Evolutionary conservation across 2,113 vertebrate species (phyloP), one percentile per base, ranked within the genome.

Genomic region (Grallaria varia): DNA sequence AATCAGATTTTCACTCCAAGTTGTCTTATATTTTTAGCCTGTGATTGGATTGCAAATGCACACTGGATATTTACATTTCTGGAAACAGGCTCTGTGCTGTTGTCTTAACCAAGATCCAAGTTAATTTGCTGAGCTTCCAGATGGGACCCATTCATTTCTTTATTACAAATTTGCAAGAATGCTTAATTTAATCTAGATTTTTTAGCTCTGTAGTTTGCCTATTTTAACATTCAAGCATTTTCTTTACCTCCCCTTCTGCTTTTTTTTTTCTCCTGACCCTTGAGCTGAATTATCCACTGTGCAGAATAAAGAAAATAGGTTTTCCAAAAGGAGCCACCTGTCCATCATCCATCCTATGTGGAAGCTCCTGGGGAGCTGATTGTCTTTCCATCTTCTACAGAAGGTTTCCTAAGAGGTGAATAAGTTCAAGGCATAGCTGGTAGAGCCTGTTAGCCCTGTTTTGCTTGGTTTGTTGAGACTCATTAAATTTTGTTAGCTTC

Each of bases 1-100:
- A 96, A 95, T 96, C 93, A 78, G 90, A 96, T 95, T 95, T 95
- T 69, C 47, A 68, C 58, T 82, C 72, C 4, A 6, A 53, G 40
- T 90, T 81, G 83, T 91, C 79, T 71, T 93, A 40, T 93, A 92
- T 96, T 96, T 96, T 96, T 93, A 95, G 94, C 64, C 79, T 95
- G 75, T 85, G 91, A 92, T 95, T 93, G 75, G 91, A 84, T 96
- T 97, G 87, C 62, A 93, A 68, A 90, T 93, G 76, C 60, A n/a
- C 44, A 10, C 42, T 87, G 68, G 79, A 87, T 93, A 94, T 89
- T 94, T 91, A 68, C 59, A 80, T 93, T 90, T 95, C 84, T 94
- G 81, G 88, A 95, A 91, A 50, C 84, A 76, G 66, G 64, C 35
- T 93, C 92, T 90, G 35, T 93, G n/a, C 69, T 14, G 31, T 85